A percentile compares a stretch with the other conserved stretches of the same genome.
These are phyloP conservation scores for Drosophila mettleri DNA, from an alignment of 2,888 invertebrate species.

Conservation along the genomic window DNA sequence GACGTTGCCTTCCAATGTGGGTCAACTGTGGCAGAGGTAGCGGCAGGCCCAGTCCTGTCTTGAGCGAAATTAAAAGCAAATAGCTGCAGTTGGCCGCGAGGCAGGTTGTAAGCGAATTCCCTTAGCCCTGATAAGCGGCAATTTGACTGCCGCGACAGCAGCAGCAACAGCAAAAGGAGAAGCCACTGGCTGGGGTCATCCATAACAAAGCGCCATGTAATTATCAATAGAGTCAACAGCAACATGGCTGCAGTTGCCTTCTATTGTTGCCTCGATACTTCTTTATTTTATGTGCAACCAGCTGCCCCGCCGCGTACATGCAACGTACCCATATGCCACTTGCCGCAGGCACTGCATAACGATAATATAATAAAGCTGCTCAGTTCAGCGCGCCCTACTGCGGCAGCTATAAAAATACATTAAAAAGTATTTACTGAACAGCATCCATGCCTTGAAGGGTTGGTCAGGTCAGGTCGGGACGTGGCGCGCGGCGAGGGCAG, in stretches of 20 bases:
- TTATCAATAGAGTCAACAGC: constrained; percentile 76
- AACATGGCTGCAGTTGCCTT: constrained; percentile 49
- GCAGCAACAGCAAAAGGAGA: constrained; percentile 36
- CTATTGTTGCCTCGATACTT: constrained; percentile 24
- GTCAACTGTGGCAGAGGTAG: constrained; percentile 48
- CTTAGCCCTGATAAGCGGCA: constrained; percentile 74
- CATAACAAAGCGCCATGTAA: constrained; percentile 69
- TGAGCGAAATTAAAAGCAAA: constrained; percentile 75
- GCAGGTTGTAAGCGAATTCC: constrained; percentile 3
- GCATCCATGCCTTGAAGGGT: neutral
- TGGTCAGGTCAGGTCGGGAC: too few species aligned
- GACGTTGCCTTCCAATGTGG: constrained; percentile 53
- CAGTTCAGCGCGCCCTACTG: constrained; percentile 19
- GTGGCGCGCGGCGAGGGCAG: neutral
- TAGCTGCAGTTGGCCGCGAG: constrained; percentile 55
- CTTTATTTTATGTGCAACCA: constrained; percentile 4
- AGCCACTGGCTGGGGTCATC: constrained; percentile 38
- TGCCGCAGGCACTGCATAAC: constrained; percentile 23
- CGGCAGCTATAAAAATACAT: constrained; percentile 41
- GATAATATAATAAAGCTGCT: constrained; percentile 62
- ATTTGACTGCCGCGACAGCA: constrained; percentile 58
- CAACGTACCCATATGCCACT: constrained; percentile 40
- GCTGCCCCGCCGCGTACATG: constrained; percentile 26
- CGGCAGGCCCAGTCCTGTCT: constrained; percentile 63
- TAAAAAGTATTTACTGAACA: constrained; percentile 48